A percentile compares a stretch with the other conserved stretches of the same genome.
These are phyloP conservation scores for Agrypnus murinus DNA, from an alignment of 2,888 invertebrate species.

Conservation along the genomic window DNA sequence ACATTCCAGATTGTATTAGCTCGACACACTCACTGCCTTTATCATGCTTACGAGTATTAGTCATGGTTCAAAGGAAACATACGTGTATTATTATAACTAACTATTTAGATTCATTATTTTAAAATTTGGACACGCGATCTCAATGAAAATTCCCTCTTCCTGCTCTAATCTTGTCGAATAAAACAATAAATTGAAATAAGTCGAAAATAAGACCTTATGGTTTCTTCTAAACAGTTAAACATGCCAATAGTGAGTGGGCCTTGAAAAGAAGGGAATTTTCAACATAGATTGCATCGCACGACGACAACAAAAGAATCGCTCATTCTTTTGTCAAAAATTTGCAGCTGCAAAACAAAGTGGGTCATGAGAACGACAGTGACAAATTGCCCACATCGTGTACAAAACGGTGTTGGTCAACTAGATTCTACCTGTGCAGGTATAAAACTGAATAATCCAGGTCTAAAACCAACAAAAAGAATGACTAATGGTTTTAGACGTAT, in stretches of 20 bases:
- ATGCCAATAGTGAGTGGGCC: not conserved
- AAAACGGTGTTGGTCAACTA: conserved; percentile 48
- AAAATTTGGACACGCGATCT: conserved; percentile 20
- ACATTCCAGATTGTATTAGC: conserved; percentile 36
- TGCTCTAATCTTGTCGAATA: not conserved
- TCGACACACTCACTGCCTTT: conserved; percentile 16
- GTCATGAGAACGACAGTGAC: conserved; percentile 49
- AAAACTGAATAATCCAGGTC: conserved; percentile 48
- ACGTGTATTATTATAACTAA: conserved; percentile 26
- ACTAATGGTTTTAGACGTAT: conserved; percentile 56
- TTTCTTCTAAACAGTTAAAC: not conserved
- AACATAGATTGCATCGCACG: not conserved
- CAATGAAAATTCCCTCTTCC: conserved; percentile 10
- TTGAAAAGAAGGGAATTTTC: not conserved
- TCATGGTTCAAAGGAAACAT: conserved; percentile 41
- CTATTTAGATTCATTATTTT: conserved; percentile 21
- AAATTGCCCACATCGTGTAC: conserved; percentile 39
- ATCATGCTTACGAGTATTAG: conserved; percentile 40
- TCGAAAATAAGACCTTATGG: no score
- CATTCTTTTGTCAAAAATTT: conserved; percentile 51
- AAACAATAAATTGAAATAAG: no score
- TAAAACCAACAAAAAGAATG: conserved; percentile 54
- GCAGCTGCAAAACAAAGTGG: conserved; percentile 57
- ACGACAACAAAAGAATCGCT: conserved; percentile 19
- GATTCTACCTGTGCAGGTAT: conserved; percentile 59